Evolutionary conservation across 2,888 invertebrate genomes (phyloP), one percentile per base, ranked within the genome.

Genomic region (Cotesia congregata): DNA sequence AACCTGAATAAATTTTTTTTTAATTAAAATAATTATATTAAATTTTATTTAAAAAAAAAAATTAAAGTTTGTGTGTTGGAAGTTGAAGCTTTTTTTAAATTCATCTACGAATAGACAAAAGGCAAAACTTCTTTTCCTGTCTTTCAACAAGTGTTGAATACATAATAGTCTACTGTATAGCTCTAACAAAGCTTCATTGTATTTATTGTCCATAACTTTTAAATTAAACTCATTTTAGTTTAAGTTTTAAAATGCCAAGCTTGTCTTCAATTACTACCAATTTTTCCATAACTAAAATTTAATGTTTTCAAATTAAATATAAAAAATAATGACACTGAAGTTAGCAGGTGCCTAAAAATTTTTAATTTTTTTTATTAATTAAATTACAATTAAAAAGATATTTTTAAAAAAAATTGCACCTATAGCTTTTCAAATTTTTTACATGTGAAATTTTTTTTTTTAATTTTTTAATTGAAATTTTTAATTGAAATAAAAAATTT

Each of bases 121-220:
- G 50, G 12, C 50, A 50, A 50, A 50, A 50, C 50, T 50, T 50
- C 12, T 12, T 50, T 50, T 50, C 50, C 12, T 50, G 50, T 50
- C 50, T 50, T 50, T 50, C 50, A 50, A 50, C 50, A 50, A 50
- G 50, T 50, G 50, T 50, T 50, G 50, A 50, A 50, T 50, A 50
- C 50, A 50, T 50, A 50, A 50, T 50, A 50, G 12, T 50, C 12
- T 12, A 50, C 50, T 50, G 12, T 50, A 12, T 50, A 50, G 12
- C 50, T 50, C 7, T 50, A 7, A 50, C 50, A 50, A 50, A 12
- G 50, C 7, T 50, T 12, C 12, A 50, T 50, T 50, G 50, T 50
- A 50, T 50, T 50, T 50, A 50, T 50, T 50, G 50, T 50, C 9
- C 12, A 12, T 50, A 50, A 50, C 50, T 12, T 50, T 50, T 50